These are phyloP conservation scores for Anarrhichthys ocellatus DNA, from an alignment of 2,113 vertebrate genomes.

Conservation along the genomic window DNA sequence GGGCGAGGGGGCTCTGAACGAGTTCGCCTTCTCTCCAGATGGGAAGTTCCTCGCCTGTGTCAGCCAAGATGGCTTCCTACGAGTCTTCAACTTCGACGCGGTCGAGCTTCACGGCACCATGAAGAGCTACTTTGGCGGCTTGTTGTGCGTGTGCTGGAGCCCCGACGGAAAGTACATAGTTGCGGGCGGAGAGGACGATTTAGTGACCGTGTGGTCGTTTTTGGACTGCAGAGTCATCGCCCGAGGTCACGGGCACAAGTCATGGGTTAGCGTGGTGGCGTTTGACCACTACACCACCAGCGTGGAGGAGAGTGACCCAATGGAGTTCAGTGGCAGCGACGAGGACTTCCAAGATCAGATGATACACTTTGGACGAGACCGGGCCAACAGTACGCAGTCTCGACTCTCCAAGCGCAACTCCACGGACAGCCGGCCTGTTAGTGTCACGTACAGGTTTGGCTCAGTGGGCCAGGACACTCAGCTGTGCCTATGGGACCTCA, in stretches of 20 bases:
- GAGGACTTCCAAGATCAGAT: slow-evolving; percentile 98
- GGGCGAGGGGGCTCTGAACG: slow-evolving; percentile 96
- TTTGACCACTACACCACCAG: slow-evolving; percentile 99
- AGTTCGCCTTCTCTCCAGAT: slow-evolving; percentile 98
- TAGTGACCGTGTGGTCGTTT: slow-evolving; percentile 99
- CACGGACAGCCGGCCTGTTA: slow-evolving; percentile 96
- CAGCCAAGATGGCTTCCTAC: slow-evolving; percentile 97
- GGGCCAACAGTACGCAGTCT: slow-evolving; percentile 96
- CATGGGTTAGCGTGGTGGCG: slow-evolving; percentile 98
- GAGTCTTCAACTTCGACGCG: slow-evolving; percentile 96
- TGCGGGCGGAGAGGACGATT: slow-evolving; percentile 96
- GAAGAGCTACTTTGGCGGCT: slow-evolving; percentile 99
- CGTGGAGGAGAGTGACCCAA: slow-evolving; percentile 94
- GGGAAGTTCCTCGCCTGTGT: slow-evolving; percentile 97
- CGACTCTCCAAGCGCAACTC: slow-evolving; percentile 98
- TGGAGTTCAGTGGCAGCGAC: slow-evolving; percentile 97
- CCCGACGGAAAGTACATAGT: slow-evolving; percentile 98
- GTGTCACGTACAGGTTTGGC: slow-evolving; percentile 97
- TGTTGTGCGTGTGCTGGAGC: slow-evolving; percentile 98
- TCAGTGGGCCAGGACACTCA: slow-evolving; percentile 99
- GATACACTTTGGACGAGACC: slow-evolving; percentile 90
- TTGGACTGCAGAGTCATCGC: slow-evolving; percentile 96
- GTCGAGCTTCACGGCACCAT: slow-evolving; percentile 98
- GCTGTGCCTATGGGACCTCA: slow-evolving; percentile 99
- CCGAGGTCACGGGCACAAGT: slow-evolving; percentile 96